Evolutionary conservation across 1,140 invertebrate genomes (phyloP).

Genomic region (Cephus cinctus): DNA sequence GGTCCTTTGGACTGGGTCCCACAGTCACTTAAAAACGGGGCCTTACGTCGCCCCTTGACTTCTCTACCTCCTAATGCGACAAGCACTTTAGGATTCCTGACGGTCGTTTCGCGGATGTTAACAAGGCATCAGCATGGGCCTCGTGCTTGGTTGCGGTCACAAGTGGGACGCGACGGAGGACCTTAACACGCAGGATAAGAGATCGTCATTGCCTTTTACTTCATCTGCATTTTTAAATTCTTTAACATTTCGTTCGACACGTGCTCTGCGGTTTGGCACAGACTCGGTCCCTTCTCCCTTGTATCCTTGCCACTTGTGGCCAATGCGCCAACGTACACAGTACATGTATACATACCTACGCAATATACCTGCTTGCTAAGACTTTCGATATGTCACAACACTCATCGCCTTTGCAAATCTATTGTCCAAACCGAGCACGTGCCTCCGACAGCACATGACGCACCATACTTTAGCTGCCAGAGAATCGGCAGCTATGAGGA

Average conservation of each 20-base stretch:
- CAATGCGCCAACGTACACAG: no score
- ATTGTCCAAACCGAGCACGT: no score
- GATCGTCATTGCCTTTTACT: no score
- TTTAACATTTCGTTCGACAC: neutral
- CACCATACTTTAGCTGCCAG: neutral
- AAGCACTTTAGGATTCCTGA: constrained; percentile 50
- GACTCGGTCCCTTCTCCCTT: no score
- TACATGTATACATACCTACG: no score
- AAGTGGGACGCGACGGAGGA: constrained; percentile 6
- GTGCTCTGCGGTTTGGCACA: constrained; percentile 3
- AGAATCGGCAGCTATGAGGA: constrained; percentile 23
- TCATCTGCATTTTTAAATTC: no score
- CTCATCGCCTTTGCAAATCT: no score
- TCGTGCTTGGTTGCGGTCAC: constrained; percentile 31
- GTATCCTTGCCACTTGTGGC: no score
- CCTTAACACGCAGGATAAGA: no score
- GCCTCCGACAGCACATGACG: neutral
- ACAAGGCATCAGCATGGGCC: constrained; percentile 52
- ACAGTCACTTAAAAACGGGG: no score
- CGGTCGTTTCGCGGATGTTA: constrained; percentile 54
- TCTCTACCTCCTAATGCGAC: constrained; percentile 36
- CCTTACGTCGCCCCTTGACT: constrained; percentile 20
- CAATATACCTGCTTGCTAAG: no score
- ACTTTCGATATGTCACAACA: no score
- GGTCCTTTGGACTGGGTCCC: neutral